Conservation (phyloP, 2,888 invertebrate species). For the Microctonus aethiopoides region DNA sequence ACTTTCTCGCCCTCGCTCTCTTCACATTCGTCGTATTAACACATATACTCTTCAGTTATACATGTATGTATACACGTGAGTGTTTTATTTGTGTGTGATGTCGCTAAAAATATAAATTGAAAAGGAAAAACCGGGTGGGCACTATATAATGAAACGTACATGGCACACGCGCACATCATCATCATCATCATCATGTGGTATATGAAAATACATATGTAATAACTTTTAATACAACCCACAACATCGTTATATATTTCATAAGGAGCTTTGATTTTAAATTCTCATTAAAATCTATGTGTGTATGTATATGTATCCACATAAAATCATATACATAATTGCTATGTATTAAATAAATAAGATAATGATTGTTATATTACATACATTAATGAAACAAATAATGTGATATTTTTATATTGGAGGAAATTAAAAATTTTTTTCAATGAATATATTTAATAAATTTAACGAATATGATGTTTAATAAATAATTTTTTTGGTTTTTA, state of each 20-base stretch:
- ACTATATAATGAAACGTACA: background rate
- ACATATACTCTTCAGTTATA: no score
- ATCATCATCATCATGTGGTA: background rate
- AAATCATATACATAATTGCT: no score
- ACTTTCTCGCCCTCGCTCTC: conserved; percentile 7
- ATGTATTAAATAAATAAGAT: no score
- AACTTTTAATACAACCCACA: background rate
- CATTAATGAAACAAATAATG: no score
- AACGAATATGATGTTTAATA: background rate
- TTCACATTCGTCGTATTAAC: background rate
- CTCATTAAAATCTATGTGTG: background rate
- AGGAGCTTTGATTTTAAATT: background rate
- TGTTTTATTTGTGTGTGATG: conserved; percentile 14
- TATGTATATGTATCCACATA: no score
- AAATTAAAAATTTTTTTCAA: no score
- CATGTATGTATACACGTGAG: background rate
- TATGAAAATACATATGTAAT: no score
- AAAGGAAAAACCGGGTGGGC: conserved; percentile 49
- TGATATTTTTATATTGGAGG: no score
- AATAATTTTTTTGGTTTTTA: background rate
- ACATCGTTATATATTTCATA: background rate
- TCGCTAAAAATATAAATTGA: conserved; percentile 63
- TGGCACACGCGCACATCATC: background rate
- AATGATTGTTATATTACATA: no score
- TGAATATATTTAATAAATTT: no score